Conservation (phyloP, 2,797 vertebrate species). For the Neoniphon sammara region DNA sequence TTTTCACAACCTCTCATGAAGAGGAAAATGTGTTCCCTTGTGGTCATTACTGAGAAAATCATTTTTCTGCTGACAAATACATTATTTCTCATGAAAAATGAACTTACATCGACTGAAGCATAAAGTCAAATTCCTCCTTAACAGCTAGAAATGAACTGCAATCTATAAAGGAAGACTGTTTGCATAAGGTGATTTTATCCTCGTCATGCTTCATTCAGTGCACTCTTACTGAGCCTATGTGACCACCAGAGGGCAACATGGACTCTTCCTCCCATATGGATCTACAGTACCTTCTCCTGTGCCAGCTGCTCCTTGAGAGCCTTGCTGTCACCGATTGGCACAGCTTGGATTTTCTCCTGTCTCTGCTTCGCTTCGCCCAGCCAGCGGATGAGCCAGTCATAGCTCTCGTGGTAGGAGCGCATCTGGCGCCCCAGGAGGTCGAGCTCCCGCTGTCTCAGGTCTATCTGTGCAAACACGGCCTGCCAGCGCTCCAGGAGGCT, state of each 20-base stretch:
- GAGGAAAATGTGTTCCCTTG: background rate
- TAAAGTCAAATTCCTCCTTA: background rate
- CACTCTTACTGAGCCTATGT: background rate
- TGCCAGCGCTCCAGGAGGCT: constrained; percentile 94
- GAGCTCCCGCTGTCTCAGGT: constrained; percentile 88
- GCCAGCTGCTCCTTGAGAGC: constrained; percentile 87
- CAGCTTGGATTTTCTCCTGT: constrained; percentile 89
- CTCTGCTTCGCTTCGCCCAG: constrained; percentile 83
- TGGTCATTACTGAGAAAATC: background rate
- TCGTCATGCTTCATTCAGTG: background rate
- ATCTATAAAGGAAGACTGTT: background rate
- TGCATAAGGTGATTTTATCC: background rate
- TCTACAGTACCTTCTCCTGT: constrained; percentile 87
- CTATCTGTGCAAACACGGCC: constrained; percentile 86
- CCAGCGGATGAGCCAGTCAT: constrained; percentile 88
- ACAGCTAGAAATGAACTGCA: background rate
- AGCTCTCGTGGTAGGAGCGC: constrained; percentile 85
- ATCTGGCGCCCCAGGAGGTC: constrained; percentile 89
- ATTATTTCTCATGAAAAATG: background rate
- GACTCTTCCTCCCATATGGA: background rate
- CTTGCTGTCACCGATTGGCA: constrained; percentile 81
- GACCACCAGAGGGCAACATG: background rate
- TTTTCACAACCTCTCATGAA: background rate
- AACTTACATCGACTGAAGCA: background rate
- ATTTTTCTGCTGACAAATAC: background rate